Conservation (phyloP, 2,113 vertebrate genomes). For the Mesembrinibis cayennensis region DNA sequence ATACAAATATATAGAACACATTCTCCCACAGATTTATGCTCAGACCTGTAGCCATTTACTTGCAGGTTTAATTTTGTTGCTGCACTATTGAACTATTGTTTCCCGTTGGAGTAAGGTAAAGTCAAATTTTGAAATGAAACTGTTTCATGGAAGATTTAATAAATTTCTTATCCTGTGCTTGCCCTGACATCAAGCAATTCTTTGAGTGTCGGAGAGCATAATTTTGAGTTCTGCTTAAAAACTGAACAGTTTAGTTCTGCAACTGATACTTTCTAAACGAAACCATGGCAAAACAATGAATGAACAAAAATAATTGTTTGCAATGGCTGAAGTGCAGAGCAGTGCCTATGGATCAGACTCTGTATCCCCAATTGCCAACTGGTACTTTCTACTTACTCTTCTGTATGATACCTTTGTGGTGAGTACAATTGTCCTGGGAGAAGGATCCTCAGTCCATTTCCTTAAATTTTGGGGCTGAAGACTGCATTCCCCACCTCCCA, state of each 20-base stretch:
- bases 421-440: not conserved
- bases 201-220: not conserved
- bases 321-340: not conserved
- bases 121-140: not conserved
- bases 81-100: not conserved
- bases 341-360: not conserved
- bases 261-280: not conserved
- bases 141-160: not conserved
- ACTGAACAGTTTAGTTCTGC: not conserved
- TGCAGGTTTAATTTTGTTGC: not conserved
- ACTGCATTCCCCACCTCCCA: not conserved
- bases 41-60: not conserved
- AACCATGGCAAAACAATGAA: not conserved
- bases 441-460: not conserved
- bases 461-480: not conserved
- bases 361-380: not conserved
- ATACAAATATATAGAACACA: not conserved
- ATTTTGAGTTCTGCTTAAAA: not conserved
- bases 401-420: not conserved
- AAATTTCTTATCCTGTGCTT: not conserved
- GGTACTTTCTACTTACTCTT: not conserved
- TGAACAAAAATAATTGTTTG: not conserved
- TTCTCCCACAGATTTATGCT: not conserved
- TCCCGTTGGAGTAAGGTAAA: not conserved
- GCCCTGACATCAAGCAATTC: not conserved